Conservation (phyloP, 2,113 vertebrate genomes). For the Pyxicephalus adspersus region DNA sequence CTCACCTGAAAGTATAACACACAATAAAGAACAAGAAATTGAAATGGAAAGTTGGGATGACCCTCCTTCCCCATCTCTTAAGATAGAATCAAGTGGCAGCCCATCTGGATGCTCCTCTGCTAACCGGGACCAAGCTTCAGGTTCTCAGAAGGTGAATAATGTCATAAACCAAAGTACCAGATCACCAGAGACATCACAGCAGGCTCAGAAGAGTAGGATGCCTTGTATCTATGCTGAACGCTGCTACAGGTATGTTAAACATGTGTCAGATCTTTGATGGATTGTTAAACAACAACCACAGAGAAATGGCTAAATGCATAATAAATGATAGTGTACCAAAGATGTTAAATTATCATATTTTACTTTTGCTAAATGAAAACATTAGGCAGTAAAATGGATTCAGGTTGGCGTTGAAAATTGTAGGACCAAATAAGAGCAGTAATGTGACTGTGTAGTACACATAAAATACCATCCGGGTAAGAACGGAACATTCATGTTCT, state of each 20-base stretch:
- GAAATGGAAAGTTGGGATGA: not conserved
- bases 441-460: too few species aligned
- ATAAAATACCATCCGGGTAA: too few species aligned
- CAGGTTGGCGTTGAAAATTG: too few species aligned
- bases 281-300: too few species aligned
- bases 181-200: constrained; percentile 57
- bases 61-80: not conserved
- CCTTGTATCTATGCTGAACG: constrained; percentile 74
- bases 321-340: too few species aligned
- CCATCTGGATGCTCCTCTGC: constrained; percentile 53
- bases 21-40: not conserved
- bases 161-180: constrained; percentile 31
- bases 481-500: too few species aligned
- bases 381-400: too few species aligned
- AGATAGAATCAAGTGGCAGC: not conserved
- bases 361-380: too few species aligned
- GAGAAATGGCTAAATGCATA: too few species aligned
- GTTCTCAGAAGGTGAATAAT: constrained; percentile 26
- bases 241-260: constrained; percentile 75
- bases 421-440: too few species aligned
- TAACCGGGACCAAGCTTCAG: constrained; percentile 40
- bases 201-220: constrained; percentile 63
- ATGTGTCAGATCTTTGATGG: too few species aligned
- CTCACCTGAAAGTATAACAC: not conserved
- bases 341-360: too few species aligned